Evolutionary conservation across 2,888 invertebrate genomes (phyloP).

Genomic region (Acleris laterana): DNA sequence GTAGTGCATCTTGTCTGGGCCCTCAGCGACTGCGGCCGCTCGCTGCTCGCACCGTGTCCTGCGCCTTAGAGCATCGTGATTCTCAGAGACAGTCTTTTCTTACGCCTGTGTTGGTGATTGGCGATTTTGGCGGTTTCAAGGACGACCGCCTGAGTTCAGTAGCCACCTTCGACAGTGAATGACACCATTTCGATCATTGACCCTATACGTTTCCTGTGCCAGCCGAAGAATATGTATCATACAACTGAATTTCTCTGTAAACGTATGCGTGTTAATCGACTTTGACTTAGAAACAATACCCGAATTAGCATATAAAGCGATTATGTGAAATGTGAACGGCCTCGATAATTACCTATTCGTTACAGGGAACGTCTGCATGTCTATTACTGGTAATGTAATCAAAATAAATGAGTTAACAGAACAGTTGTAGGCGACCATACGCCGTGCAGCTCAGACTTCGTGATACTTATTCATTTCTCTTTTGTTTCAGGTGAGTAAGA

Average conservation of each 20-base stretch:
- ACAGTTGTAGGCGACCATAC: background rate
- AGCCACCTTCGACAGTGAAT: slow-evolving; percentile 77
- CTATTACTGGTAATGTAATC: slow-evolving; percentile 12
- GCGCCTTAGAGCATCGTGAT: slow-evolving; percentile 36
- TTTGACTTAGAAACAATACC: slow-evolving; percentile 72
- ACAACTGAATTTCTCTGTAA: slow-evolving; percentile 62
- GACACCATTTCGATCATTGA: slow-evolving; percentile 81
- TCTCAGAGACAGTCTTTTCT: slow-evolving; percentile 40
- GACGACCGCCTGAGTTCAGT: slow-evolving; percentile 79
- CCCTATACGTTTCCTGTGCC: slow-evolving; percentile 74
- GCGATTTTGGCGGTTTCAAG: slow-evolving; percentile 76
- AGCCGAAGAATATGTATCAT: slow-evolving; percentile 63
- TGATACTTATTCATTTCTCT: slow-evolving; percentile 41
- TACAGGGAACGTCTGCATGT: slow-evolving; percentile 38
- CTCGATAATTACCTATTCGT: slow-evolving; percentile 46
- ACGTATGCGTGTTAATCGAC: slow-evolving; percentile 65
- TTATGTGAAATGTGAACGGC: slow-evolving; percentile 57
- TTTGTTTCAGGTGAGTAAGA: slow-evolving; percentile 73
- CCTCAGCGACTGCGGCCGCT: too few species aligned
- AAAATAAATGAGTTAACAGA: slow-evolving; percentile 12
- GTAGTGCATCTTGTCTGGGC: too few species aligned
- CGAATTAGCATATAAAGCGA: slow-evolving; percentile 68
- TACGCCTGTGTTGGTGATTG: slow-evolving; percentile 62
- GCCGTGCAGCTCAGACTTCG: background rate
- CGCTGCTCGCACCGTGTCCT: slow-evolving; percentile 14